Evolutionary conservation across 2,888 invertebrate genomes (phyloP), one percentile per base, ranked within the genome.

Genomic region (Esperia sulphurella): DNA sequence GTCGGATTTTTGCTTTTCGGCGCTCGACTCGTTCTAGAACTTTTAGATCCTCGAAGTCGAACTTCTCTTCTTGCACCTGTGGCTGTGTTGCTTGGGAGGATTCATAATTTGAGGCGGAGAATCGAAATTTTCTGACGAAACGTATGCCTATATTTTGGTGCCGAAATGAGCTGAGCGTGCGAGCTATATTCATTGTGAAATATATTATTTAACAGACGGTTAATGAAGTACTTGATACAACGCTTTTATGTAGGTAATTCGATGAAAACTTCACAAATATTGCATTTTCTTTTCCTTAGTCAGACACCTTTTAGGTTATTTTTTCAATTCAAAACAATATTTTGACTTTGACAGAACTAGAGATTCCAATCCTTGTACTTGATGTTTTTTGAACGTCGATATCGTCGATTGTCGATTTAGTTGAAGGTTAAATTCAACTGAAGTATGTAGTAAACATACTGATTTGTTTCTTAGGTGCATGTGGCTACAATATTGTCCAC

Each of bases 1-100:
- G 95, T 4, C 83, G 70, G 21, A 91, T 92, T 64, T 88, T 81
- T 0, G 91, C 84, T 66, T 92, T 89, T 41, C 84, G 69, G 0
- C 83, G 75, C 33, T 86, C 83, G 0, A 62, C 63, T 1, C 89
- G 79, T 52, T 88, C 86, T 14, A 79, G 5, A 45, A 83, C 72
- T 41, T 84, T 82, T 9, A 89, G 39, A 50, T 89, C 87, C 72
- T 89, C 89, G 48, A 88, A 89, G 54, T 81, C 75, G 45, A 79
- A 88, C 53, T 83, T 87, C 44, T 88, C 87, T 57, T 87, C 86
- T 74, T 78, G 69, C 0, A 86, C 69, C 54, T 80, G 69, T 8
- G 87, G 84, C 59, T 85, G 83, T 2, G 80, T 64, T 7, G 75
- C 62, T 9, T 73, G 60, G 0, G 78, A 49, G 0, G 73, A 71